A percentile compares a stretch with the other conserved stretches of the same genome.
phyloP scores from a whole-genome alignment of 1,140 invertebrate species.

The Rhyzopertha dominica region DNA sequence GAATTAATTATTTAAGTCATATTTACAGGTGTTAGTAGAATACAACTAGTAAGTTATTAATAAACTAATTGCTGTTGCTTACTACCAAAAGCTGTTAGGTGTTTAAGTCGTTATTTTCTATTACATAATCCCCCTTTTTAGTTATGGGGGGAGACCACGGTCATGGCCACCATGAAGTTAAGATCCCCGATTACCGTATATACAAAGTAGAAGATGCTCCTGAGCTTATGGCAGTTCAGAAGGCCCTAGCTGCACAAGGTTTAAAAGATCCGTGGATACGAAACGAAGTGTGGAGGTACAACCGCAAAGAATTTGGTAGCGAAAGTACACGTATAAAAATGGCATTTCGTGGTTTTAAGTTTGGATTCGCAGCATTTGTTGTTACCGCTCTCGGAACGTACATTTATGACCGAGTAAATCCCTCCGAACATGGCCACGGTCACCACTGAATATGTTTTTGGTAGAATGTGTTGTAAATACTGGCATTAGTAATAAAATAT shows the following conservation, averaged over 20 bases:
- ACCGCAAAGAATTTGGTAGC: constrained; percentile 51
- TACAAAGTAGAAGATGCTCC: constrained; percentile 69
- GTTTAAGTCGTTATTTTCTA: too few relatives aligned
- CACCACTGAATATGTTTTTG: too few relatives aligned
- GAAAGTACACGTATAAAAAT: constrained; percentile 32
- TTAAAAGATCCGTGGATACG: constrained; percentile 80
- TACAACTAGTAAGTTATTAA: too few relatives aligned
- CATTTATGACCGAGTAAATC: constrained; percentile 49
- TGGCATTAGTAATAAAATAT: too few relatives aligned
- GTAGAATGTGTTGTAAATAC: too few relatives aligned
- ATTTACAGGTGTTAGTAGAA: too few relatives aligned
- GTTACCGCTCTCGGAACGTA: constrained; percentile 55
- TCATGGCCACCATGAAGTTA: constrained; percentile 50
- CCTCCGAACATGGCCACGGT: constrained; percentile 48
- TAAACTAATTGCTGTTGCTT: too few relatives aligned
- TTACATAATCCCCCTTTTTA: too few relatives aligned
- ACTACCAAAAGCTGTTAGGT: too few relatives aligned
- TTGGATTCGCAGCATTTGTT: constrained; percentile 58
- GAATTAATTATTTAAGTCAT: too few relatives aligned
- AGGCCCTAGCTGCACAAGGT: constrained; percentile 60
- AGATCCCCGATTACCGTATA: constrained; percentile 62
- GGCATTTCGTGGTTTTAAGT: constrained; percentile 56
- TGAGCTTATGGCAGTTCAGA: constrained; percentile 56
- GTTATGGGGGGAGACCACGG: constrained; percentile 52
- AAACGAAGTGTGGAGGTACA: constrained; percentile 76